Conservation (phyloP, 1,140 invertebrate species). For the Subanguina moxae region DNA sequence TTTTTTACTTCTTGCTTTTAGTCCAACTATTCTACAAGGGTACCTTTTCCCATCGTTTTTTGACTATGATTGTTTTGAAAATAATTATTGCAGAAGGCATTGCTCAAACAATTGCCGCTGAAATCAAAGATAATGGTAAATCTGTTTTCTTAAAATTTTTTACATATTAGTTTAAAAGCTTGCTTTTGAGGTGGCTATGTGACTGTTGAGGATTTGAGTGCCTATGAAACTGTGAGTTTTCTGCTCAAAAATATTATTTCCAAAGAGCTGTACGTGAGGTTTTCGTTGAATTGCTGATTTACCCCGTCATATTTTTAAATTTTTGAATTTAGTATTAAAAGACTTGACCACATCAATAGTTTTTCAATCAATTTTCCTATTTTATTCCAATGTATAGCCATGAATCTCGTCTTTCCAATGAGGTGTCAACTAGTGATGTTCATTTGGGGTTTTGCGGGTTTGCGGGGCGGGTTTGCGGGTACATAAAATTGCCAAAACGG, state of each 20-base stretch:
- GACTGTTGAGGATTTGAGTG: constrained; percentile 47
- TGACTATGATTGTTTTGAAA: neutral
- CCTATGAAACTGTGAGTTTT: constrained; percentile 58
- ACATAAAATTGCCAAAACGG: no score
- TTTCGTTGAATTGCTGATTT: no score
- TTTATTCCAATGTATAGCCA: no score
- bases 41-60: neutral
- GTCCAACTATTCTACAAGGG: constrained; percentile 3
- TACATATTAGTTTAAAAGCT: constrained; percentile 7
- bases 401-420: no score
- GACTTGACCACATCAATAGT: no score
- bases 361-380: no score
- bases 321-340: no score
- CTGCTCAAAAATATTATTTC: constrained; percentile 66
- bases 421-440: no score
- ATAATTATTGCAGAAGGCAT: constrained; percentile 38
- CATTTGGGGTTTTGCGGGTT: no score
- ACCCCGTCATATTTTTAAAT: no score
- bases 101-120: constrained; percentile 51
- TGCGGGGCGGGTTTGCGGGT: no score
- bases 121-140: constrained; percentile 58
- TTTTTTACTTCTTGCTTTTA: no score
- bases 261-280: constrained; percentile 17
- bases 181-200: constrained; percentile 46
- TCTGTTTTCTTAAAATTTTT: neutral